Conservation (phyloP, 2,113 vertebrate genomes). For the Neolamprologus variostigma region DNA sequence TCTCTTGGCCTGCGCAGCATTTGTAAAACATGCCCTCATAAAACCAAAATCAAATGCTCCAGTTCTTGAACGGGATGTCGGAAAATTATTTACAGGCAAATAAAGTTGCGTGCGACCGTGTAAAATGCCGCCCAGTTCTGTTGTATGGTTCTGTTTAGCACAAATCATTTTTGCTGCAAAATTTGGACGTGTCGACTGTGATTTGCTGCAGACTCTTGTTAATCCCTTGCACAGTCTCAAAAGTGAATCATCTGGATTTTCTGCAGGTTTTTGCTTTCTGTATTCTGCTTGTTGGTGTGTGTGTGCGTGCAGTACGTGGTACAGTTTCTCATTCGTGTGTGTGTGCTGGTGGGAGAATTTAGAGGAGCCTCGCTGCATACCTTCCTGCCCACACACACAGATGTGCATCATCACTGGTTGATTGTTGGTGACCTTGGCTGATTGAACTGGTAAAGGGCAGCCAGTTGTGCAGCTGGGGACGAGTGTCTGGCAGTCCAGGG, state of each 20-base stretch:
- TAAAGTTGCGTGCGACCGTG: constrained; percentile 53
- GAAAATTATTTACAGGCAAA: constrained; percentile 67
- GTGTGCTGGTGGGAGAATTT: not conserved
- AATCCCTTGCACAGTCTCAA: constrained; percentile 16
- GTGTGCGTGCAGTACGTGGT: not conserved
- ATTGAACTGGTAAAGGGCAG: constrained; percentile 60
- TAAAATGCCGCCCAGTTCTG: constrained; percentile 6
- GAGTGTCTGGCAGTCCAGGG: constrained; percentile 13
- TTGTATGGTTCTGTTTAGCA: constrained; percentile 52
- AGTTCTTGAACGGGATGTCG: constrained; percentile 57
- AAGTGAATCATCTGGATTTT: constrained; percentile 74
- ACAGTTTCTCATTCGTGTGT: not conserved
- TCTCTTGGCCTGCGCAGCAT: constrained; percentile 37
- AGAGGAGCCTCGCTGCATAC: not conserved
- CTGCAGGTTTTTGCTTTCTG: not conserved
- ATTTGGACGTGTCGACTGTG: constrained; percentile 27
- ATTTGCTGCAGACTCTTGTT: constrained; percentile 57
- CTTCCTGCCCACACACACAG: constrained; percentile 46
- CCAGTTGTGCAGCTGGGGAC: constrained; percentile 59
- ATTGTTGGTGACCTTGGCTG: constrained; percentile 60
- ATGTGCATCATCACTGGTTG: constrained; percentile 59
- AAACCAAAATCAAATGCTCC: constrained; percentile 48
- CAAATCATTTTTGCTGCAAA: constrained; percentile 38
- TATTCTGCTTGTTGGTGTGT: not conserved
- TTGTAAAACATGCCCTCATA: constrained; percentile 59